phyloP scores from a whole-genome alignment of 2,113 vertebrate genomes.

The Spea multiplicata region DNA sequence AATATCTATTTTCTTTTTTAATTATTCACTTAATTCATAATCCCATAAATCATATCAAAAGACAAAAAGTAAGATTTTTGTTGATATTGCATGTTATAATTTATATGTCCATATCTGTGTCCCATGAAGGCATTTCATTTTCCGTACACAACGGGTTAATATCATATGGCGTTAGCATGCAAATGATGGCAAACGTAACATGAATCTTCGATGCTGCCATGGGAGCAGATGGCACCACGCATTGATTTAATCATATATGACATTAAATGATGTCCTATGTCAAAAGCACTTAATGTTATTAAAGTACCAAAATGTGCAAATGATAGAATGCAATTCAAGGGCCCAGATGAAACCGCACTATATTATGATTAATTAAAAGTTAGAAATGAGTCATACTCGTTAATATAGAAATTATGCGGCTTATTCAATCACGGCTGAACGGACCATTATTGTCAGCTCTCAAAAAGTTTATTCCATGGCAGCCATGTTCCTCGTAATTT shows the following conservation, averaged over 20 bases:
- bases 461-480: too few species aligned
- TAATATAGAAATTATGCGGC: neutral
- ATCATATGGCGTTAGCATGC: neutral
- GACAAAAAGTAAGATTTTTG: too few species aligned
- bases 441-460: too few species aligned
- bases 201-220: constrained; percentile 31
- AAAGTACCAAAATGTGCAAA: neutral
- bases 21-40: too few species aligned
- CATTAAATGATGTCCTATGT: constrained; percentile 35
- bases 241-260: constrained; percentile 31
- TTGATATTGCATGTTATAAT: too few species aligned
- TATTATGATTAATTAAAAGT: constrained; percentile 4
- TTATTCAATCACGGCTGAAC: too few species aligned
- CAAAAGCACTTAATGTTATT: constrained; percentile 24
- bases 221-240: constrained; percentile 35
- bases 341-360: neutral
- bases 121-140: neutral
- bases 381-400: neutral
- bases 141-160: neutral
- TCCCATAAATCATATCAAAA: too few species aligned
- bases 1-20: too few species aligned
- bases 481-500: too few species aligned
- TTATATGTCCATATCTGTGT: too few species aligned
- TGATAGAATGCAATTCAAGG: constrained; percentile 6
- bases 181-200: constrained; percentile 18